Evolutionary conservation across 2,113 vertebrate genomes (phyloP).

Genomic region (Crypturellus undulatus): DNA sequence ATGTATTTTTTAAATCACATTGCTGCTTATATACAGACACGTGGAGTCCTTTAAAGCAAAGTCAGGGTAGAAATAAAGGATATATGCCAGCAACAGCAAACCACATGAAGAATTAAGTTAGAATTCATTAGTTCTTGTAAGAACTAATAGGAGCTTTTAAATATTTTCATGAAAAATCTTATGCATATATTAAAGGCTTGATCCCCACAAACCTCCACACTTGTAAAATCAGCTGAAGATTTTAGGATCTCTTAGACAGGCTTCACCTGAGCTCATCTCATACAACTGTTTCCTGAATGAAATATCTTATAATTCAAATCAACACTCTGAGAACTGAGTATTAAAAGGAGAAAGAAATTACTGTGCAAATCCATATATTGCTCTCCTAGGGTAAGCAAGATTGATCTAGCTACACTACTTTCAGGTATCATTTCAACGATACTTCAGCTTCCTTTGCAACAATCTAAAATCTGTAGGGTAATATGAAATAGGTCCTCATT

Average conservation of each 20-base stretch:
- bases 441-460: neutral
- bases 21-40: neutral
- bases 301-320: neutral
- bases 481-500: too few species aligned
- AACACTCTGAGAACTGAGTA: neutral
- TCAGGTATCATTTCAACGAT: neutral
- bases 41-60: neutral
- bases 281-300: neutral
- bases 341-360: neutral
- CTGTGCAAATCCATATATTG: neutral
- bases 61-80: neutral
- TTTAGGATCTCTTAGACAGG: neutral
- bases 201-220: neutral
- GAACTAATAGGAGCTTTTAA: neutral
- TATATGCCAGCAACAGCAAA: neutral
- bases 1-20: too few species aligned
- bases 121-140: neutral
- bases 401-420: neutral
- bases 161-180: neutral
- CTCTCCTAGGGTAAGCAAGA: neutral
- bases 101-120: neutral
- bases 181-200: fast-evolving
- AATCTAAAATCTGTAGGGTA: neutral
- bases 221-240: neutral
- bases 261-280: neutral